Conservation (phyloP, 2,113 vertebrate genomes). For the Octodon degus region DNA sequence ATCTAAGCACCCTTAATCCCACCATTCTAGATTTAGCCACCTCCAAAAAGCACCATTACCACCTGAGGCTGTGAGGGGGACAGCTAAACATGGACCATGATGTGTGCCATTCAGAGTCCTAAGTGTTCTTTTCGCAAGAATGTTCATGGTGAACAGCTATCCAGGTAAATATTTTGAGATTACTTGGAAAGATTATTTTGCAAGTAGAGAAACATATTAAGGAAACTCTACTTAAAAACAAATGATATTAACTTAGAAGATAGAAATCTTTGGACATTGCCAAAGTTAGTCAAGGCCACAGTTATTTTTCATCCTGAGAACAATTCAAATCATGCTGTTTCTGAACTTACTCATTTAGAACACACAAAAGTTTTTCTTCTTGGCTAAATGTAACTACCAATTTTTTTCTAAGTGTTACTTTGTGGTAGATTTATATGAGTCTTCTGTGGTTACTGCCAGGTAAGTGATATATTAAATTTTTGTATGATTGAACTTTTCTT, state of each 20-base stretch:
- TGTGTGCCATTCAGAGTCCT: neutral
- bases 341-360: neutral
- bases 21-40: neutral
- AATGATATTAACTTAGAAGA: neutral
- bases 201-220: neutral
- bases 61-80: neutral
- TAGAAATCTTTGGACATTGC: neutral
- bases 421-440: neutral
- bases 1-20: neutral
- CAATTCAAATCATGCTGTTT: neutral
- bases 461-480: neutral
- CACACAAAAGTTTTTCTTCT: neutral
- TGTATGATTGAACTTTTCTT: neutral
- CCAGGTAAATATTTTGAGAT: neutral
- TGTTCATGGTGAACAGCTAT: neutral
- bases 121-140: neutral
- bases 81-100: too few species aligned
- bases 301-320: neutral
- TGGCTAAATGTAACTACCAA: neutral
- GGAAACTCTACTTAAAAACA: neutral
- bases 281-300: neutral
- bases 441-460: neutral
- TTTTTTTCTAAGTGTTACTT: neutral
- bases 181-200: neutral
- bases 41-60: neutral